Evolutionary conservation across 2,888 invertebrate genomes (phyloP).

Genomic region (Petrolisthes cinctipes): DNA sequence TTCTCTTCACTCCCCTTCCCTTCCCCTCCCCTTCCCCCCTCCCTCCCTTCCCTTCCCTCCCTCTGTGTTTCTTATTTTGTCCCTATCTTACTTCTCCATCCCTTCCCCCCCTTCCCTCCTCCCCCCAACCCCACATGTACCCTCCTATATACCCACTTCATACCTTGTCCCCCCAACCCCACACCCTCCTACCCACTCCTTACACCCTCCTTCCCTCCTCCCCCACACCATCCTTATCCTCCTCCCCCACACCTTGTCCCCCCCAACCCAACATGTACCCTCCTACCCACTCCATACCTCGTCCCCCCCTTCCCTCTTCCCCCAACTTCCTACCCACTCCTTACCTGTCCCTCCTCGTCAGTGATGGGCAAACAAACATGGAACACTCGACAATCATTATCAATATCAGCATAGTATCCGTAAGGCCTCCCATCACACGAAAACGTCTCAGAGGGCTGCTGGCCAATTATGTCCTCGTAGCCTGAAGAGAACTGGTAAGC

Average conservation of each 20-base stretch:
- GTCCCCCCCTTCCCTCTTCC: neutral
- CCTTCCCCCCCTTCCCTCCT: too few relatives aligned
- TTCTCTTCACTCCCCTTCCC: neutral
- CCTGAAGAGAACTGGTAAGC: constrained; percentile 65
- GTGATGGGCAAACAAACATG: constrained; percentile 66
- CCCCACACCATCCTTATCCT: neutral
- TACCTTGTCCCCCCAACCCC: too few relatives aligned
- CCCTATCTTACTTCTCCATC: too few relatives aligned
- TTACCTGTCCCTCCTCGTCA: constrained; percentile 61
- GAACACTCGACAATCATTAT: constrained; percentile 66
- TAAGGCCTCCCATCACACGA: constrained; percentile 65
- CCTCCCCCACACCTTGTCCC: too few relatives aligned
- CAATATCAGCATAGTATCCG: constrained; percentile 67
- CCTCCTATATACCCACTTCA: too few relatives aligned
- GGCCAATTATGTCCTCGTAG: constrained; percentile 28
- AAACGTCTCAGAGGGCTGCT: constrained; percentile 42
- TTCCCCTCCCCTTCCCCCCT: neutral
- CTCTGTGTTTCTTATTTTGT: neutral
- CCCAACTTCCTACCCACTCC: neutral
- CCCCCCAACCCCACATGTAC: too few relatives aligned
- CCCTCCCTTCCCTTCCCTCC: neutral
- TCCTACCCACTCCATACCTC: neutral
- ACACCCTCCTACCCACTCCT: neutral
- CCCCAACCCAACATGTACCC: neutral
- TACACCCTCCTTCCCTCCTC: neutral